Base-by-base conservation (phyloP, 2,888 invertebrate genomes). In the Heteromurus nitidus region DNA sequence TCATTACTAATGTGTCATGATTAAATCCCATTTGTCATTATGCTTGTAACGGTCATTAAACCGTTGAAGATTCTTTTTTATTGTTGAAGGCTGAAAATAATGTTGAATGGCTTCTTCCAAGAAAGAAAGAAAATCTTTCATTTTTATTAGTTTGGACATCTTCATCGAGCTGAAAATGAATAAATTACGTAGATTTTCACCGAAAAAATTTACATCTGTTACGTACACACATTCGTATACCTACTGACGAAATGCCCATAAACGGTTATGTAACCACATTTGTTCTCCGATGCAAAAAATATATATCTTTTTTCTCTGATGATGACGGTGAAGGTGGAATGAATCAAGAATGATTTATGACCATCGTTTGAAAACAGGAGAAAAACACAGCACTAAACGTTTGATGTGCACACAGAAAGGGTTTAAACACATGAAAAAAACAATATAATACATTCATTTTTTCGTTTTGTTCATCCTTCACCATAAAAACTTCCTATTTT, bases 331-430 rank as follows among this genome's bases (percentile, higher is more conserved):
- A 47, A 22, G 20, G n/a, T 5, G 26, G 22, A 5, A 55, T 26
- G 55, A 24, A 2, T 55, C 3, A 20, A 9, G 55, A 55, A 55
- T 55, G 55, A 55, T 55, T 55, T 55, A 55, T 55, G 9, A 24
- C 5, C 18, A 24, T 26, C 26, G n/a, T n/a, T 18, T 58, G 53
- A 69, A 53, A 18, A 16, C 26, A 18, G 22, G 26, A 72, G 18
- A 68, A 70, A 72, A 60, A 53, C 53, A 55, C 9, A 16, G 11
- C 16, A 67, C 16, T 18, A 16, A 28, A 9, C 31, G 42, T 42
- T 47, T 9, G 22, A 47, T 20, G 13, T 26, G 44, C n/a, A 3
- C 18, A 24, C 47, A 26, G 26, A 24, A 20, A 64, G 7, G 7
- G 36, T 36, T 5, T 36, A 36, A 13, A 36, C n/a, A n/a, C 13